Percentiles rank a stretch among this genome's conserved stretches.
These are phyloP conservation scores for Xylota segnis DNA, from an alignment of 2,888 invertebrate genomes.

Conservation along the genomic window DNA sequence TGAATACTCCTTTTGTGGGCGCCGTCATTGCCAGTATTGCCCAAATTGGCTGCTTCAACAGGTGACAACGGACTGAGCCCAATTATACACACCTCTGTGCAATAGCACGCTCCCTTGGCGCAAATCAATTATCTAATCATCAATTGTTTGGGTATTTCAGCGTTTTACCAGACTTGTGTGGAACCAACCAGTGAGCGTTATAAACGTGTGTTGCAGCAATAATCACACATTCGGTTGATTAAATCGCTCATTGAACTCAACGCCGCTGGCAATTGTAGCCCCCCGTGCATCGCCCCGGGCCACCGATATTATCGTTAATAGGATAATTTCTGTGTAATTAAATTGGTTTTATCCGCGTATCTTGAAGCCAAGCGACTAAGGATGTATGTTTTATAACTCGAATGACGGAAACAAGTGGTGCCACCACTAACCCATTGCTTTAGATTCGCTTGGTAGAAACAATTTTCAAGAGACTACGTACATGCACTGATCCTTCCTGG, in stretches of 20 bases:
- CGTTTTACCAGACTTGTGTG: background rate
- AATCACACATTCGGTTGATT: slow-evolving; percentile 60
- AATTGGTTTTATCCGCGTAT: slow-evolving; percentile 42
- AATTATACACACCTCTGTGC: slow-evolving; percentile 21
- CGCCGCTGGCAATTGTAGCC: slow-evolving; percentile 29
- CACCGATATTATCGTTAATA: slow-evolving; percentile 3
- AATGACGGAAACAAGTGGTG: slow-evolving; percentile 66
- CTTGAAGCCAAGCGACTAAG: slow-evolving; percentile 21
- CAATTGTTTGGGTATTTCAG: slow-evolving; percentile 16
- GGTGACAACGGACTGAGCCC: slow-evolving; percentile 8
- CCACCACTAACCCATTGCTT: slow-evolving; percentile 73
- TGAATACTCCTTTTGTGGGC: slow-evolving; percentile 15
- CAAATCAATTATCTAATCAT: slow-evolving; percentile 36
- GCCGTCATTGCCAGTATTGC: background rate
- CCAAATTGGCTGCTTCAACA: slow-evolving; percentile 25
- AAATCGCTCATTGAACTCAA: slow-evolving; percentile 67
- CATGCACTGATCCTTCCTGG: slow-evolving; percentile 64
- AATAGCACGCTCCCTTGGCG: background rate
- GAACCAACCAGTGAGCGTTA: slow-evolving; percentile 28
- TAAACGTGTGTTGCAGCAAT: slow-evolving; percentile 33
- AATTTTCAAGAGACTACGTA: slow-evolving; percentile 10
- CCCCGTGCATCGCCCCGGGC: too few relatives aligned
- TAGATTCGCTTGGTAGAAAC: slow-evolving; percentile 45
- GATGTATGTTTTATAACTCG: slow-evolving; percentile 54
- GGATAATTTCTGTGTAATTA: slow-evolving; percentile 58